Evolutionary conservation across 2,888 invertebrate species (phyloP).

Genomic region (Nebria brevicollis): DNA sequence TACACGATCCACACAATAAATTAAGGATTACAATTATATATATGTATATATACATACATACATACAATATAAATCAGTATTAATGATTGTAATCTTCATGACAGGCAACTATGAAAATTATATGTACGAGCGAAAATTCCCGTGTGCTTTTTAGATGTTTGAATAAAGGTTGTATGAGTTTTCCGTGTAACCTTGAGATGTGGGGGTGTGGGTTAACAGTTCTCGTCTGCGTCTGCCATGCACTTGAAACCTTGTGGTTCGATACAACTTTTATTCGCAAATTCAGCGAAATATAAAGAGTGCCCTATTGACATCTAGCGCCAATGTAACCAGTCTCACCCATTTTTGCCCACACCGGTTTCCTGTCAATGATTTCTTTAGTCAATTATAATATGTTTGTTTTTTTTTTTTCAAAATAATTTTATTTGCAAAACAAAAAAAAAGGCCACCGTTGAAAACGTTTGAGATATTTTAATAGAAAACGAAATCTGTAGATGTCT

Average conservation of each 20-base stretch:
- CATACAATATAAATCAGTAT: too few relatives aligned
- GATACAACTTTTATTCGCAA: conserved; percentile 28
- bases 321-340: background rate
- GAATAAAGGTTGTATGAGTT: background rate
- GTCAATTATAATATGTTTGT: background rate
- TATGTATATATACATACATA: too few relatives aligned
- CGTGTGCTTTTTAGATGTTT: too few relatives aligned
- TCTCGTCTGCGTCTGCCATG: conserved; percentile 11
- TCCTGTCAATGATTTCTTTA: background rate
- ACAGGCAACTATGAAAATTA: too few relatives aligned
- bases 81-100: too few relatives aligned
- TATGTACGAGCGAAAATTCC: too few relatives aligned
- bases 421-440: background rate
- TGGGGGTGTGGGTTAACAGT: background rate
- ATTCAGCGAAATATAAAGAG: conserved; percentile 46
- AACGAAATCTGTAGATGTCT: too few relatives aligned
- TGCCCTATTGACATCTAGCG: conserved; percentile 14
- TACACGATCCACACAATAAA: background rate
- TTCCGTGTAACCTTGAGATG: background rate
- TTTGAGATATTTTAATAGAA: too few relatives aligned
- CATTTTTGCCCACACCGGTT: background rate
- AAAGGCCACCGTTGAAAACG: too few relatives aligned
- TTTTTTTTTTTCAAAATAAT: background rate
- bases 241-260: conserved; percentile 30
- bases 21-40: too few relatives aligned